Conservation (phyloP, 1,140 invertebrate genomes). For the Drusus annulatus region DNA sequence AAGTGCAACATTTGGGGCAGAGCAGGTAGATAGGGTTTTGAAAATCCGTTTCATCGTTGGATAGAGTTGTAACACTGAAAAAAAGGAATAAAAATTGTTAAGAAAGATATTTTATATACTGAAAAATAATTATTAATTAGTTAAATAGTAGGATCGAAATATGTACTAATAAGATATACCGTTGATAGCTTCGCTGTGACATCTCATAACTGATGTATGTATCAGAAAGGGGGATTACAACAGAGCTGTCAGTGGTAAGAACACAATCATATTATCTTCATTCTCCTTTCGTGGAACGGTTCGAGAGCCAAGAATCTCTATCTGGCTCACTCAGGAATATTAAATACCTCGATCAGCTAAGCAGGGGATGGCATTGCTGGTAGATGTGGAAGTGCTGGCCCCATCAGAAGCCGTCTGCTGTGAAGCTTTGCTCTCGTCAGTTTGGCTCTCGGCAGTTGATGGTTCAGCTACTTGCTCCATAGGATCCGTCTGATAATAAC, state of each 20-base stretch:
- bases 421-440: slow-evolving; percentile 85
- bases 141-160: no score
- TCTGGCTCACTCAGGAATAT: no score
- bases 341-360: slow-evolving; percentile 77
- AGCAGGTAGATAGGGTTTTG: slow-evolving; percentile 80
- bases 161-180: no score
- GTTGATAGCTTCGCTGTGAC: no score
- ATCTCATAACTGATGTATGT: no score
- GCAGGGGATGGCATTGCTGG: slow-evolving; percentile 73
- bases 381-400: slow-evolving; percentile 55
- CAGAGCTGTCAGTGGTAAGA: no score
- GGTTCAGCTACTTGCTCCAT: slow-evolving; percentile 26
- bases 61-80: slow-evolving; percentile 80
- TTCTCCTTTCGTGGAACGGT: no score
- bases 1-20: slow-evolving; percentile 77
- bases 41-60: slow-evolving; percentile 88
- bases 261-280: no score
- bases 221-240: no score
- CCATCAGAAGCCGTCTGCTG: slow-evolving; percentile 72
- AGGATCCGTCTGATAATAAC: slow-evolving; percentile 6
- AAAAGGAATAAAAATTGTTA: slow-evolving; percentile 54
- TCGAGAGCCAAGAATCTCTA: no score
- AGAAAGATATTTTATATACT: no score
- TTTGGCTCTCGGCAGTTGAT: slow-evolving; percentile 73
- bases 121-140: no score